Evolutionary conservation across 2,888 invertebrate species (phyloP), one percentile per base, ranked within the genome.

Genomic region (Taenaris catops): DNA sequence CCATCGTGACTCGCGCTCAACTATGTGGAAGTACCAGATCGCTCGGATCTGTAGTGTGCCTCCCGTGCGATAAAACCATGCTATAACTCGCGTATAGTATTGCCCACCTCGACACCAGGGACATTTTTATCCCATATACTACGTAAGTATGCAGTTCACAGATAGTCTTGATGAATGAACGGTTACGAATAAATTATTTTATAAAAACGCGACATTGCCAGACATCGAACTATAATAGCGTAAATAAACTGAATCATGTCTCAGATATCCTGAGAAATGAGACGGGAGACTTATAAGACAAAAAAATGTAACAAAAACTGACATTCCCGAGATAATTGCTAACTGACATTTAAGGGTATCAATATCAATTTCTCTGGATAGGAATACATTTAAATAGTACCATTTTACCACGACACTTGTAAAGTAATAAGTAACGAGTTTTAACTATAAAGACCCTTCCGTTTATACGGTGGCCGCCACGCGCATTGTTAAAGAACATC

Each of bases 21-120:
- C 58, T 72, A 74, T 72, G 72, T 70, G 65, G 63, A 61, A 57
- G 61, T 60, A 59, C 64, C 61, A 62, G 65, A 50, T 9, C 20
- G 41, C 41, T 46, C 45, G 46, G 35, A 51, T 48, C 51, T 48
- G 44, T 32, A 21, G 23, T 49, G 51, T 47, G 41, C 50, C 52
- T 51, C 51, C 52, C 53, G 51, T 57, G 56, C 57, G 53, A 61
- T 58, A 54, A 55, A 56, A 55, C 54, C 53, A 47, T 55, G 50
- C 55, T 55, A 55, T 59, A 53, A 48, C 40, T 51, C 46, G 43
- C 38, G 38, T 33, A 39, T 46, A 43, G 43, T 38, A 34, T 38
- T 33, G 26, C 38, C 41, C 19, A 32, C 44, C 33, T 41, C 41
- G 38, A 46, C 40, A 44, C 42, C 44, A 46, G 45, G 36, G 31